phyloP scores from a whole-genome alignment of 2,113 vertebrate genomes.

The Gorsachius goisagi region DNA sequence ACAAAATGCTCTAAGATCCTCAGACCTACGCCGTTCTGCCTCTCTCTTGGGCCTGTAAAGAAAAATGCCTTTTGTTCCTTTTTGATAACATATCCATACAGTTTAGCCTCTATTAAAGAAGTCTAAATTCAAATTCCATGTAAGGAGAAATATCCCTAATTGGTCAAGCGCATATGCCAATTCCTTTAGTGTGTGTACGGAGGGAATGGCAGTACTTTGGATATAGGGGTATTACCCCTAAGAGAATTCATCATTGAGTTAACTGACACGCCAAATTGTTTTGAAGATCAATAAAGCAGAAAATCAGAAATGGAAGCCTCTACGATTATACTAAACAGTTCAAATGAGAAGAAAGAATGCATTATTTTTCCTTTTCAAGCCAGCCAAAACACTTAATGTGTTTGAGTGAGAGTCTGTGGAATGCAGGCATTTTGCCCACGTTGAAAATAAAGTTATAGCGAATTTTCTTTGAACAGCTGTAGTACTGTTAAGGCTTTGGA shows the following conservation, averaged over 20 bases:
- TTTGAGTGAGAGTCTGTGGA: not conserved
- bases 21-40: not conserved
- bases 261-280: not conserved
- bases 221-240: not conserved
- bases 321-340: not conserved
- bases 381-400: not conserved
- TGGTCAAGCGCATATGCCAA: not conserved
- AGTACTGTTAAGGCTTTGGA: not conserved
- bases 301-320: not conserved
- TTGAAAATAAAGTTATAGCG: not conserved
- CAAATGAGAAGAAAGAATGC: not conserved
- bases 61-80: not conserved
- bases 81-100: not conserved
- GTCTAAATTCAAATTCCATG: not conserved
- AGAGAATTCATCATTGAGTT: not conserved
- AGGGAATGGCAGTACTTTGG: not conserved
- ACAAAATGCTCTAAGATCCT: not conserved
- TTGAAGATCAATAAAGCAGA: not conserved
- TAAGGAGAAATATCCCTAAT: not conserved
- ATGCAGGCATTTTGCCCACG: not conserved
- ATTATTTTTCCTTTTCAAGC: not conserved
- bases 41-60: not conserved
- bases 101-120: not conserved
- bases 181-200: not conserved
- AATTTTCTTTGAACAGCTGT: not conserved